Conservation (phyloP, 2,888 invertebrate species). For the Drosophila longiperda region DNA sequence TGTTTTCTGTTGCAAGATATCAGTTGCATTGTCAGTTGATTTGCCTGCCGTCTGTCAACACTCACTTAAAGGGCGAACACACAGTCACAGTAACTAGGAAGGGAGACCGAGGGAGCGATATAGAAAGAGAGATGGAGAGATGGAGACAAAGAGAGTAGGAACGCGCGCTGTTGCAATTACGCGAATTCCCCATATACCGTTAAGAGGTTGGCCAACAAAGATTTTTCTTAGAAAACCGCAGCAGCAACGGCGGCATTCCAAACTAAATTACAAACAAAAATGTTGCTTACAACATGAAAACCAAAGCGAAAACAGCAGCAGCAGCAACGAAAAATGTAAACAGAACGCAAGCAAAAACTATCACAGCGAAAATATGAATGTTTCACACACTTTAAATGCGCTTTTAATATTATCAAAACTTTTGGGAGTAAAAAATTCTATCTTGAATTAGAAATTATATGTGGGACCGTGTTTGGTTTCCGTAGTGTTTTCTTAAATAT, state of each 20-base stretch:
- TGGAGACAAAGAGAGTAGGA: not conserved
- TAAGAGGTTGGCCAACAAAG: constrained; percentile 70
- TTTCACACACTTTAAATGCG: not conserved
- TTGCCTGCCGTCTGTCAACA: constrained; percentile 59
- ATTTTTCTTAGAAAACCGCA: constrained; percentile 74
- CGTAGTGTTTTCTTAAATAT: not conserved
- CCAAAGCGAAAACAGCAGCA: constrained; percentile 77
- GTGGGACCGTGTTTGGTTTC: not conserved
- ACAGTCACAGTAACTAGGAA: not conserved
- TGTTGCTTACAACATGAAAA: constrained; percentile 71
- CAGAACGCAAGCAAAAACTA: constrained; percentile 47
- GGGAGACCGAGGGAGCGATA: not conserved
- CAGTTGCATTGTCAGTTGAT: constrained; percentile 61
- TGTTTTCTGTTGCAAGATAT: constrained; percentile 17
- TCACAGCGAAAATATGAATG: constrained; percentile 1
- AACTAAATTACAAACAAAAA: constrained; percentile 79
- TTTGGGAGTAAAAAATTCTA: not conserved
- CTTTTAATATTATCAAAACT: not conserved
- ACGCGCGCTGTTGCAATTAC: constrained; percentile 57
- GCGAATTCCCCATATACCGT: constrained; percentile 59
- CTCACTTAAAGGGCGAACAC: constrained; percentile 43
- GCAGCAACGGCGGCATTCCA: constrained; percentile 67
- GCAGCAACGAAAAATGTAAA: constrained; percentile 73
- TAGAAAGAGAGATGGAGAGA: not conserved
- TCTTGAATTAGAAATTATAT: not conserved